Conservation (phyloP, 2,113 vertebrate species). For the Athene cunicularia region DNA sequence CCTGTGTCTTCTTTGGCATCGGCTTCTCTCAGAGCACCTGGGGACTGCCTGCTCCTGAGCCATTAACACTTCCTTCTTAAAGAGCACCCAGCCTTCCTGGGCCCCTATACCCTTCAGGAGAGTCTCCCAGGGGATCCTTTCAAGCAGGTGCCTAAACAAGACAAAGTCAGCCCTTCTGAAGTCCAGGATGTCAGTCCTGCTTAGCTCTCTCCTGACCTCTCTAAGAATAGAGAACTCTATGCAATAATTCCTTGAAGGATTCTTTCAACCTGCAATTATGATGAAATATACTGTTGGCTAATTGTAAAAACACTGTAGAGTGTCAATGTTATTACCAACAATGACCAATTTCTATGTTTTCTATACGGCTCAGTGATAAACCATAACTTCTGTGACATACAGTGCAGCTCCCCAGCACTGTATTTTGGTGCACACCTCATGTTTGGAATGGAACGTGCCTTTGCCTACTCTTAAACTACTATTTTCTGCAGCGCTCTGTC, state of each 20-base stretch:
- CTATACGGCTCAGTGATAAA: neutral
- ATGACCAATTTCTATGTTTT: neutral
- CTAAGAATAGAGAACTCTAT: too few relatives aligned
- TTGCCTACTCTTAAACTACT: neutral
- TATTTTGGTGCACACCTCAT: neutral
- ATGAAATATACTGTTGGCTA: neutral
- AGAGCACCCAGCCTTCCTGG: too few relatives aligned
- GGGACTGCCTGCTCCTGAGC: too few relatives aligned
- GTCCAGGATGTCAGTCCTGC: too few relatives aligned
- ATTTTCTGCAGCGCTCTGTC: neutral
- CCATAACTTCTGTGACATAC: rapidly evolving
- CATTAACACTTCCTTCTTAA: too few relatives aligned
- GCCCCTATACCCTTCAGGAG: too few relatives aligned
- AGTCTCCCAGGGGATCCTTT: too few relatives aligned
- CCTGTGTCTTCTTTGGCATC: too few relatives aligned
- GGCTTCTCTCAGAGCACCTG: too few relatives aligned
- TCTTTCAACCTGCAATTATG: neutral
- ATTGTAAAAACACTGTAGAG: neutral
- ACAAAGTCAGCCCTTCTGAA: too few relatives aligned
- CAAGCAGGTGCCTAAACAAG: too few relatives aligned
- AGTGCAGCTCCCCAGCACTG: neutral
- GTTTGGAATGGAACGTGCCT: neutral
- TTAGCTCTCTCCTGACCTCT: too few relatives aligned
- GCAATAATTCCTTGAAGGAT: neutral
- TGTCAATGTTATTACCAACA: neutral